Base-by-base conservation (phyloP, 2,113 vertebrate genomes). In the Gnathonemus longibarbis region DNA sequence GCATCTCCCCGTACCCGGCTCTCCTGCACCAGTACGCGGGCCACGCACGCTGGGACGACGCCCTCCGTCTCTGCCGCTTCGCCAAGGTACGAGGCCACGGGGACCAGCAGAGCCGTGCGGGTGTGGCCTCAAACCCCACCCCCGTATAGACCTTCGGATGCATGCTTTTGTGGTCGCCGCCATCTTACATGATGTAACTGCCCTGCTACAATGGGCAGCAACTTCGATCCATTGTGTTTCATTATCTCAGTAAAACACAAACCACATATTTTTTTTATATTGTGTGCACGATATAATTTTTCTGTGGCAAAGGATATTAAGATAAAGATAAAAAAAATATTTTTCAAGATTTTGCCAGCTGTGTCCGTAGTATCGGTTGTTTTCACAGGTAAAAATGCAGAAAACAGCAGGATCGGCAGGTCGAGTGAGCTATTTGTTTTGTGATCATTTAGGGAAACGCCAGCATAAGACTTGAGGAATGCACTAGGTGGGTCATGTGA, bases 61-160 rank as follows among this genome's bases (percentile, higher is more conserved):
- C 97, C 0, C 92, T 99, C 74, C 94, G 97, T 50, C 94, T 99
- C 80, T 99, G 98, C 88, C 97, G 97, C n/a, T 98, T 98, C n/a
- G 97, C 98, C 92, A 98, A 99, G 97, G 98, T 99, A 94, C 91
- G 58, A 86, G 49, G 19, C 27, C 27, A 27, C 85, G 74, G 45
- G 45, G 24, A n/a, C 49, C n/a, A 39, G 83, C 84, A 84, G 45
- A 84, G 42, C 45, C 8, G 19, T 5, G 5, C 0, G 17, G 17
- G 80, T 6, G 70, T 35, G 15, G 31, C 62, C n/a, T 11, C 11
- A 27, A 11, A 31, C n/a, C 62, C 62, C 62, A 3, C 62, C 62
- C 27, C n/a, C 10, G 1, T 13, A 13, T 11, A 31, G n/a, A 70
- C 27, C 27, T 70, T 31, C 15, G 8, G 11, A 27, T 11, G 62